These are phyloP conservation scores for Rhynchotus rufescens DNA, from an alignment of 2,797 vertebrate species.

Conservation along the genomic window DNA sequence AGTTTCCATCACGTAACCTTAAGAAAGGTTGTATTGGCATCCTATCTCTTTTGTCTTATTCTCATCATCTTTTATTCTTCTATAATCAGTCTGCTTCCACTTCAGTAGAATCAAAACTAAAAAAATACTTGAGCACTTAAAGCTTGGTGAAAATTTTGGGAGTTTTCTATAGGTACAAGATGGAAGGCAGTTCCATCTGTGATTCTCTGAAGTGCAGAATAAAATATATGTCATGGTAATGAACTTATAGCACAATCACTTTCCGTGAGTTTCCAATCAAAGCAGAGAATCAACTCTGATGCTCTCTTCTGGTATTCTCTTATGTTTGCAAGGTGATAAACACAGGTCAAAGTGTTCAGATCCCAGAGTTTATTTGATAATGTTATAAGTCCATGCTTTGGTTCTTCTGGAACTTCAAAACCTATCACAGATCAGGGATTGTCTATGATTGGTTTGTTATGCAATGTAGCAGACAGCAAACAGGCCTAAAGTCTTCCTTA, in stretches of 20 bases:
- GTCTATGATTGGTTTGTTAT: not conserved
- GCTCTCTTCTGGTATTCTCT: not conserved
- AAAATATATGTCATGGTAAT: not conserved
- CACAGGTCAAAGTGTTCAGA: not conserved
- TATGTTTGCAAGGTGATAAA: not conserved
- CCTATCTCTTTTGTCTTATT: not conserved
- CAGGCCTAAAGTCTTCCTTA: not conserved
- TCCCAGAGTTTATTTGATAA: not conserved
- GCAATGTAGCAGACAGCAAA: not conserved
- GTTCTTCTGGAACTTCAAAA: not conserved
- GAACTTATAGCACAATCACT: not conserved
- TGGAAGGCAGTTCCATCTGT: not conserved
- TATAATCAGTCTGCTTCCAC: not conserved
- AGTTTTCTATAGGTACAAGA: not conserved
- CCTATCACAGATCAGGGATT: not conserved
- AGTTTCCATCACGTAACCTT: not conserved
- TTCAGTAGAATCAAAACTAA: not conserved
- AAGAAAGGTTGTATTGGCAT: not conserved
- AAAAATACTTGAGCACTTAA: not conserved
- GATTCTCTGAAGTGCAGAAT: not conserved
- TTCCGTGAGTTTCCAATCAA: not conserved
- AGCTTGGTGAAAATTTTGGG: not conserved
- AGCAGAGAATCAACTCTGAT: not conserved
- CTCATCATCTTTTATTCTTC: not conserved
- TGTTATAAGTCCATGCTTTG: not conserved